These are phyloP conservation scores for Colletes collaris DNA, from an alignment of 2,888 invertebrate genomes.

Conservation along the genomic window DNA sequence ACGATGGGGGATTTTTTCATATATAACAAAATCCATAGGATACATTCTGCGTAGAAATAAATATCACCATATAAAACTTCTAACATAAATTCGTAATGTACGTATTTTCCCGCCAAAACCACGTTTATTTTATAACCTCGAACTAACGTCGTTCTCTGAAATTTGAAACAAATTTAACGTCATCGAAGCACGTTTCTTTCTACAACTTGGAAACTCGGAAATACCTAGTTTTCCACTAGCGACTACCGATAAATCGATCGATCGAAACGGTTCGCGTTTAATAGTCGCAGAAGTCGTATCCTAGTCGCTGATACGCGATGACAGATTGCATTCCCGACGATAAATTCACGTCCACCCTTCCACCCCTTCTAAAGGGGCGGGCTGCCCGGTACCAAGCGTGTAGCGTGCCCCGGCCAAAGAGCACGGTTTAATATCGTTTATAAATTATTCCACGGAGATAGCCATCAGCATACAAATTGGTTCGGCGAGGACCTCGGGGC, in stretches of 20 bases:
- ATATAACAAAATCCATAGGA: too few species aligned
- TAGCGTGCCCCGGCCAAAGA: constrained; percentile 67
- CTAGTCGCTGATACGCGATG: constrained; percentile 49
- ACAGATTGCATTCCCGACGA: constrained; percentile 58
- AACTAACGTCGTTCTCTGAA: too few species aligned
- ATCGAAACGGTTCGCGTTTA: constrained; percentile 56
- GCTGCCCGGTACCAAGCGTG: constrained; percentile 66
- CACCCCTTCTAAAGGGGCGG: constrained; percentile 33
- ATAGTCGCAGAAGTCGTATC: constrained; percentile 44
- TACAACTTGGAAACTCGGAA: not conserved
- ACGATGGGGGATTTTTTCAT: not conserved
- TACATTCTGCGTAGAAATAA: too few species aligned
- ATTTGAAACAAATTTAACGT: too few species aligned
- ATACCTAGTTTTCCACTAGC: constrained; percentile 7
- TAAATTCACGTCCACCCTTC: constrained; percentile 55
- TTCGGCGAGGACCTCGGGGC: constrained; percentile 63
- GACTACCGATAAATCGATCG: constrained; percentile 33
- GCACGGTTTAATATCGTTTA: constrained; percentile 75
- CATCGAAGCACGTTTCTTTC: too few species aligned
- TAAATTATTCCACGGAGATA: constrained; percentile 76
- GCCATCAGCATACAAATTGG: constrained; percentile 78
- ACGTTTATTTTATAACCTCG: too few species aligned
- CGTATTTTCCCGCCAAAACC: too few species aligned
- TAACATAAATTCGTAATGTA: too few species aligned
- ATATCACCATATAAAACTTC: too few species aligned